Evolutionary conservation across 2,888 invertebrate species (phyloP).

Genomic region (Tanaodytes sp.): DNA sequence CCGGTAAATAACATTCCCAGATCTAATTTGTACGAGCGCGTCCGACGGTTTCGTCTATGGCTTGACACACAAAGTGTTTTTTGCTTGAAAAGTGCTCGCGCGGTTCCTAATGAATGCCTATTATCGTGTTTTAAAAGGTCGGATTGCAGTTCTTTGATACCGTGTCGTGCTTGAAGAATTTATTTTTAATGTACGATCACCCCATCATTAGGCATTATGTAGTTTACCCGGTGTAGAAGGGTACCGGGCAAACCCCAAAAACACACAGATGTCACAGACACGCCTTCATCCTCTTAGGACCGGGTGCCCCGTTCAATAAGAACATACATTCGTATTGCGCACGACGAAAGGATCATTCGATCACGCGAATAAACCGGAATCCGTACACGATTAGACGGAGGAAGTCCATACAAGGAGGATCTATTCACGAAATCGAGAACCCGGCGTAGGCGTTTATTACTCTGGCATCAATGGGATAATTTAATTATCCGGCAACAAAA

Average conservation of each 20-base stretch:
- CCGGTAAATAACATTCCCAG: no score
- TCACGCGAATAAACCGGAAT: conserved; percentile 55
- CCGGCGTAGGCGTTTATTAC: conserved; percentile 49
- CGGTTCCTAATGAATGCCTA: conserved; percentile 50
- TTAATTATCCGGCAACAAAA: conserved; percentile 18
- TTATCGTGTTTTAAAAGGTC: conserved; percentile 48
- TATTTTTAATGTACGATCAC: conserved; percentile 56
- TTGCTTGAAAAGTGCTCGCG: conserved; percentile 48
- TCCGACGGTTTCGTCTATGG: conserved; percentile 8
- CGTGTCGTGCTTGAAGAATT: conserved; percentile 51
- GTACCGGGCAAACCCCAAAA: conserved; percentile 59
- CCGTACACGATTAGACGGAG: conserved; percentile 35
- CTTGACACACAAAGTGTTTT: conserved; percentile 33
- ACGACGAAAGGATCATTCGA: conserved; percentile 54
- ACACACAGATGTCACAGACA: conserved; percentile 65
- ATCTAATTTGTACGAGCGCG: no score
- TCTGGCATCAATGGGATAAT: conserved; percentile 37
- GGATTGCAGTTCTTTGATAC: conserved; percentile 55
- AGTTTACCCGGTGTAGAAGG: conserved; percentile 56
- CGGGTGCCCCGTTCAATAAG: conserved; percentile 52
- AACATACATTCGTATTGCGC: conserved; percentile 53
- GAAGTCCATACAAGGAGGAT: conserved; percentile 47
- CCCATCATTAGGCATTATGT: conserved; percentile 70
- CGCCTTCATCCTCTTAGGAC: conserved; percentile 65
- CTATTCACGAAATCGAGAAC: conserved; percentile 26